Base-by-base conservation (phyloP, 2,888 invertebrate genomes). In the Acanthococcus lagerstroemiae region DNA sequence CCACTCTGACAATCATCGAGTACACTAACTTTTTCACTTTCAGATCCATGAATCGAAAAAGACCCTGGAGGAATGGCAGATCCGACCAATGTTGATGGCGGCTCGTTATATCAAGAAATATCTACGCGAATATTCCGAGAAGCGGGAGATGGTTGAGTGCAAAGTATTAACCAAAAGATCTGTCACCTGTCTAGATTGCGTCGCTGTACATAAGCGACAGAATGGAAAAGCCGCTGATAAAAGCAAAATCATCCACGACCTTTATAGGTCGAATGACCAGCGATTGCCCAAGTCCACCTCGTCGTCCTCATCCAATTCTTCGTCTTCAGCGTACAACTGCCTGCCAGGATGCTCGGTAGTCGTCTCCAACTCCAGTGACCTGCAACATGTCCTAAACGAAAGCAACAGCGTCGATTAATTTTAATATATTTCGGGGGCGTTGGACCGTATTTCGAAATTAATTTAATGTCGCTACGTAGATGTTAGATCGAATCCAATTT, bases 21-120 rank as follows among this genome's bases (percentile, higher is more conserved):
- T n/a, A n/a, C n/a, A n/a, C n/a, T n/a, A n/a, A n/a, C n/a, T 17
- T 9, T 55, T 21, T 17, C 9, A n/a, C 24, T 67, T 70, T 19
- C 78, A 90, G 90, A 90, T 93, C 0, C 80, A 87, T 71, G 84
- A 90, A 6, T 87, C 92, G 12, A 91, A 92, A 75, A 90, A 93
- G 76, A 88, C 90, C 0, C 77, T 95, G 75, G 84, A 90, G 73
- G 90, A 92, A 74, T 95, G 91, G 90, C 93, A 95, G 75, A 82
- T 85, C 71, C 82, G 94, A 69, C 95, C 95, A 0, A 93, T 93
- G 72, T 84, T 84, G 71, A 79, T 95, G 37, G 85, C 93, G 1
- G 83, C 88, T 21, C 83, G 88, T 58, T 89, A 88, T 75, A 93
- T 94, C 71, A 88, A 87, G 74, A 85, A 84, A 72, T 81, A 89